Percentiles rank a stretch among this genome's conserved stretches.
These are phyloP conservation scores for Chirona hameri DNA, from an alignment of 2,888 invertebrate genomes.

Conservation along the genomic window DNA sequence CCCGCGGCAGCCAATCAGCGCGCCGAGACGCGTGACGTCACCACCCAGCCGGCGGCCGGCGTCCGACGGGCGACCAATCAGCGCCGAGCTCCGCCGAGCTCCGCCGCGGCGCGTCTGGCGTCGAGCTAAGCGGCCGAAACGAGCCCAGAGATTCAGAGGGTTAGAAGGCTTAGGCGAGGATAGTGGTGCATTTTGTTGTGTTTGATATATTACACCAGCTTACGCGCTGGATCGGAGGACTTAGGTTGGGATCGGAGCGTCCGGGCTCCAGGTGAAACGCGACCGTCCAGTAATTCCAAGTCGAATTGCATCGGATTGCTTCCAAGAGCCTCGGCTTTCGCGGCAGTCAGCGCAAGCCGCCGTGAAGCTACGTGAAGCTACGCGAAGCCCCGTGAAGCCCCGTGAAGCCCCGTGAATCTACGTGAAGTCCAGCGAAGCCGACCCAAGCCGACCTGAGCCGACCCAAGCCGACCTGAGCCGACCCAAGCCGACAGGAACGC, in stretches of 20 bases:
- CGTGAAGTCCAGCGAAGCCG: too few relatives aligned
- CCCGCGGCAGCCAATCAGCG: not conserved
- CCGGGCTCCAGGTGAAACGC: not conserved
- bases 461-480: too few relatives aligned
- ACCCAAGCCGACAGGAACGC: too few relatives aligned
- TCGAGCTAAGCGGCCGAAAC: not conserved
- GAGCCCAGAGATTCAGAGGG: not conserved
- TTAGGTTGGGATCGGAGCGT: not conserved
- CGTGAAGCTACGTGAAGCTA: too few relatives aligned
- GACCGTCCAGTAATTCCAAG: not conserved
- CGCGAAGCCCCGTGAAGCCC: too few relatives aligned
- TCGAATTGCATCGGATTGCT: not conserved
- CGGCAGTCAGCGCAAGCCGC: not conserved
- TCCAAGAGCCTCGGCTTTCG: not conserved
- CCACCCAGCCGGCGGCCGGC: not conserved
- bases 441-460: too few relatives aligned
- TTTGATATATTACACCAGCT: conserved; percentile 29
- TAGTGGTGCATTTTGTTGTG: conserved; percentile 22
- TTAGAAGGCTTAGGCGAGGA: not conserved
- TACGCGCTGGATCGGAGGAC: not conserved
- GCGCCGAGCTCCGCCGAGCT: too few relatives aligned
- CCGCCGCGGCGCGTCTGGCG: too few relatives aligned
- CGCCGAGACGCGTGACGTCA: conserved; percentile 7
- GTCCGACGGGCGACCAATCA: not conserved
- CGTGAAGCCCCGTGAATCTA: too few relatives aligned